Base-by-base conservation (phyloP, 2,888 invertebrate genomes). In the Caenorhabditis sp. region DNA sequence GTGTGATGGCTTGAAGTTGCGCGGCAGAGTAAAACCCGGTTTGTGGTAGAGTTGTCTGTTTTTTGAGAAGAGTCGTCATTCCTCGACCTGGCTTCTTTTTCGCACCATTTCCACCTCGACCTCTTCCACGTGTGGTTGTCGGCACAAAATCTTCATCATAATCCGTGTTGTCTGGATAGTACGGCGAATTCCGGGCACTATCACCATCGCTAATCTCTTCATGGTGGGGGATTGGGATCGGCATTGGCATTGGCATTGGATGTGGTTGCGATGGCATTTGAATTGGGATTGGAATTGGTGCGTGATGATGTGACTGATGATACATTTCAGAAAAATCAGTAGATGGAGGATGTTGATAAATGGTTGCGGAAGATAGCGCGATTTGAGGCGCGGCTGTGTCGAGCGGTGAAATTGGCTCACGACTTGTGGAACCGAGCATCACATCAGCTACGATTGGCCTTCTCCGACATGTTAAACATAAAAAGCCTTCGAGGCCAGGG, bases 401-500 rank as follows among this genome's bases (percentile, higher is more conserved):
- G 14, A 61, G 38, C 7, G 50, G 36, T 27, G 38, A 27, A 31
- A 25, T 49, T 57, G 57, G 54, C 38, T 56, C 54, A 25, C 49
- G 20, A 27, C 61, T 67, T 8, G 63, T 23, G 12, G 65, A 56
- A 27, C 50, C 1, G 53, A 68, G 70, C 80, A 81, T 78, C 14
- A 77, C 74, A 36, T 79, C 77, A n/a, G 52, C 73, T 14, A 66
- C 76, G 2, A 70, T 17, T 7, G 72, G 74, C 23, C 62, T 74
- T 78, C 77, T 83, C 82, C 77, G 59, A 61, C 66, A 87, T 67
- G 61, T 83, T 83, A 92, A 91, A 88, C 97, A 97, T 68, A 93
- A 91, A 89, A 96, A 97, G 86, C 95, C 94, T 88, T 94, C 94
- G 66, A 78, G 53, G 10, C 63, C 54, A 23, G 49, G n/a, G 8